Evolutionary conservation across 2,888 invertebrate species (phyloP).

Genomic region (Anoplius nigerrimus): DNA sequence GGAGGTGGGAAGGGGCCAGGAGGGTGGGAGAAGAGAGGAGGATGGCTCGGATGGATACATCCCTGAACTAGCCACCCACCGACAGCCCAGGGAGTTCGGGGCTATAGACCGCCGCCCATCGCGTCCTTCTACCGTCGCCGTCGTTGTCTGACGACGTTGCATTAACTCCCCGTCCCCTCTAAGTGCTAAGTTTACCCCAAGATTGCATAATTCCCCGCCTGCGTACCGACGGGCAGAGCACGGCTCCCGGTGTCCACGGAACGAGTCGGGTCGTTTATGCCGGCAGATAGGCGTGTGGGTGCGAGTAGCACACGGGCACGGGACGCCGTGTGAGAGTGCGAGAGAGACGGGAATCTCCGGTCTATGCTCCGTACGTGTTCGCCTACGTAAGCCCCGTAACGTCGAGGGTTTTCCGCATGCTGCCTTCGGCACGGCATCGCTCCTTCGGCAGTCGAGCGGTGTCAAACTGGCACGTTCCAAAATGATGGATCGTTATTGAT

Average conservation of each 20-base stretch:
- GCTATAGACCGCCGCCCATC: conserved; percentile 50
- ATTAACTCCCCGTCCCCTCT: conserved; percentile 69
- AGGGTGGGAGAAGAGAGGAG: conserved; percentile 30
- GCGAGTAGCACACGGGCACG: conserved; percentile 8
- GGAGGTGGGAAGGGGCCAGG: conserved; percentile 18
- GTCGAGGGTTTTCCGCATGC: background rate
- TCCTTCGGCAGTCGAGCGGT: background rate
- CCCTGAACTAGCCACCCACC: conserved; percentile 40
- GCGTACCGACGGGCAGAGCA: conserved; percentile 47
- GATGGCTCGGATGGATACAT: conserved; percentile 35
- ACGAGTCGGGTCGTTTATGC: conserved; percentile 15
- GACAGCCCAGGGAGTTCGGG: conserved; percentile 46
- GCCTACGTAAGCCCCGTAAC: conserved; percentile 1
- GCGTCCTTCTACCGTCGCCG: conserved; percentile 42
- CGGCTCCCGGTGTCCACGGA: conserved; percentile 22
- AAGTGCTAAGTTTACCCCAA: conserved; percentile 73
- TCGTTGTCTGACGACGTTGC: conserved; percentile 61
- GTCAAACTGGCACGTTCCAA: conserved; percentile 30
- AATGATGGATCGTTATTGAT: conserved; percentile 61
- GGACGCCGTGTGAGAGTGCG: no score
- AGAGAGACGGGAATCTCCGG: no score
- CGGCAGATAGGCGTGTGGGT: background rate
- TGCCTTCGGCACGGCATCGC: background rate
- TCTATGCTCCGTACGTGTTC: background rate
- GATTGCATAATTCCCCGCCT: conserved; percentile 68